Evolutionary conservation across 2,113 vertebrate species (phyloP), one percentile per base, ranked within the genome.

Genomic region (Neodontobutis hainanensis): DNA sequence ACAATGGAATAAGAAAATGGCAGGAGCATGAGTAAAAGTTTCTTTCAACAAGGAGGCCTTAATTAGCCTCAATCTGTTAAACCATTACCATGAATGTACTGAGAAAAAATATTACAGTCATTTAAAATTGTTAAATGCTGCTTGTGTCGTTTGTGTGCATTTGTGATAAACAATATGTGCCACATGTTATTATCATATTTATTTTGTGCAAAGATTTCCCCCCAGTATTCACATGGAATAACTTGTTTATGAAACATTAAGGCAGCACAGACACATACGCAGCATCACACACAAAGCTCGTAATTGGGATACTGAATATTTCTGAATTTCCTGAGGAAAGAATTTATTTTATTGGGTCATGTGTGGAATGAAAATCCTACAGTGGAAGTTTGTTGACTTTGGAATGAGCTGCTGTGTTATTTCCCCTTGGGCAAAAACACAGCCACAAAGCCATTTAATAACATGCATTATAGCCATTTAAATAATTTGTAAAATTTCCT

Each of bases 21-120:
- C 81, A 85, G 60, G 72, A 50, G 72, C 73, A 87, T 77, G 75
- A 84, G 69, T 86, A 83, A 89, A 88, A 85, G 73, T 83, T 81
- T 76, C 68, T 66, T 82, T 75, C 78, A 61, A 73, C 78, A 61
- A 73, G 61, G 58, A 76, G 67, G 81, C 68, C 65, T 73, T 77
- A 70, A 86, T 81, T 82, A 84, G 51, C 68, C 70, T 46, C 68
- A 67, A 58, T 81, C 79, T 82, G 60, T 72, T 61, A 52, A 55
- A 75, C 19, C 46, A 80, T 81, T 49, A 38, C 47, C 61, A 50
- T 65, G 70, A 65, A 67, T 68, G 77, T 75, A 63, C 60, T 58
- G 49, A 52, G 65, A 63, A 52, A 44, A 67, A 65, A 65, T 36
- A 68, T 55, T 55, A 51, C 68, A 51, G 50, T 61, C 44, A 68